Base-by-base conservation (phyloP, 2,113 vertebrate species). In the Columba janthina region DNA sequence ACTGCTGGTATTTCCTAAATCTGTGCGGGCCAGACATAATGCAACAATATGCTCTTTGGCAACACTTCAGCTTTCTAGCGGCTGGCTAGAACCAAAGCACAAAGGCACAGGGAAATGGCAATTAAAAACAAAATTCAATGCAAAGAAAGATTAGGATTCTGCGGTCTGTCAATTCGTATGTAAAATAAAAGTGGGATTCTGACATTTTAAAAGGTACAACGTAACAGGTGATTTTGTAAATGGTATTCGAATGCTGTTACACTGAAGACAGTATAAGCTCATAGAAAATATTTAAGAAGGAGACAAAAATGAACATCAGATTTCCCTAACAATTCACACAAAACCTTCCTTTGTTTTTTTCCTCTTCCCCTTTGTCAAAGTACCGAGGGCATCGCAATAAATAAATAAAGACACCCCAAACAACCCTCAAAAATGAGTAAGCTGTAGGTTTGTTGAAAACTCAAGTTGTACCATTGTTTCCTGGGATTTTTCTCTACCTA, bases 1-100 rank as follows among this genome's bases (percentile, higher is more conserved):
- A 80, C 42, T 57, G 85, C 92, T 75, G 88, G 90, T 44, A 94
- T 89, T 96, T 89, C 88, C 38, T 67, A 92, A 87, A 75, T 50
- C 92, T 77, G 73, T 7, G 6, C 3, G 0, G 87, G 81, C 64
- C 95, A 96, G 85, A 75, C 88, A 64, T 51, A 88, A 88, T n/a
- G 72, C 85, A 80, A 32, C 86, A 22, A 84, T 81, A 85, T 28
- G 48, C 85, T 93, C 82, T 77, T 89, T 93, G 95, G 90, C 93
- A 92, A 84, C 65, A 29, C 50, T 57, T 74, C 72, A 86, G 89
- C 90, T 60, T 67, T 54, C 86, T 75, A 94, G 88, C 90, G 91
- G 90, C 88, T 84, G 76, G 82, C 79, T 88, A 67, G 44, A 86
- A 44, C 57, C 85, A 61, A 44, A 44, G 57, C 72, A 67, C 67